Percentiles rank a stretch among this genome's conserved stretches.
These are phyloP conservation scores for Callipepla californica DNA, from an alignment of 2,113 vertebrate species.

Conservation along the genomic window DNA sequence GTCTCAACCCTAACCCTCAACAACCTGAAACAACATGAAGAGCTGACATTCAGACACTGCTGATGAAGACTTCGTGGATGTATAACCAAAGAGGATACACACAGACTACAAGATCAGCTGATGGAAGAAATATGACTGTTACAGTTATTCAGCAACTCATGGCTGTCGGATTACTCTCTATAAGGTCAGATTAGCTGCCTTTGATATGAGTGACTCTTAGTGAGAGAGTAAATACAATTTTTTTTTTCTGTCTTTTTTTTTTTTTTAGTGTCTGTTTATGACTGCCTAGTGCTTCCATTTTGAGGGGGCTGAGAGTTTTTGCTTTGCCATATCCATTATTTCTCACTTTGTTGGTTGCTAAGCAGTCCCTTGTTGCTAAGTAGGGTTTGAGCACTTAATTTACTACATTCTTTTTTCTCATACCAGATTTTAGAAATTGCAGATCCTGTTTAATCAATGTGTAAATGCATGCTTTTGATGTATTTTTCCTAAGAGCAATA, in stretches of 20 bases:
- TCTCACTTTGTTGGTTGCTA: conserved; percentile 83
- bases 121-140: neutral
- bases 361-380: conserved; percentile 87
- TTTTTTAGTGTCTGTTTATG: neutral
- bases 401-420: conserved; percentile 82
- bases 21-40: neutral
- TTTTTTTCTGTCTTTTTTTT: neutral
- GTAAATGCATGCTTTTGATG: conserved; percentile 87
- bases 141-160: neutral
- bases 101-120: fast-evolving
- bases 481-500: conserved; percentile 90
- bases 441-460: conserved; percentile 88
- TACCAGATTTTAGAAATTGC: conserved; percentile 85
- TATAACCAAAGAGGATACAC: fast-evolving
- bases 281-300: conserved; percentile 40
- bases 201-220: neutral
- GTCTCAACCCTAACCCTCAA: neutral
- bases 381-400: conserved; percentile 84
- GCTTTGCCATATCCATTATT: conserved; percentile 75
- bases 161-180: neutral
- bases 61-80: neutral
- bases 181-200: neutral
- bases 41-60: fast-evolving
- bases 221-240: neutral
- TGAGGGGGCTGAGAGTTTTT: conserved; percentile 64